phyloP scores from a whole-genome alignment of 2,888 invertebrate species.

The Trissonchulus latispiculum region DNA sequence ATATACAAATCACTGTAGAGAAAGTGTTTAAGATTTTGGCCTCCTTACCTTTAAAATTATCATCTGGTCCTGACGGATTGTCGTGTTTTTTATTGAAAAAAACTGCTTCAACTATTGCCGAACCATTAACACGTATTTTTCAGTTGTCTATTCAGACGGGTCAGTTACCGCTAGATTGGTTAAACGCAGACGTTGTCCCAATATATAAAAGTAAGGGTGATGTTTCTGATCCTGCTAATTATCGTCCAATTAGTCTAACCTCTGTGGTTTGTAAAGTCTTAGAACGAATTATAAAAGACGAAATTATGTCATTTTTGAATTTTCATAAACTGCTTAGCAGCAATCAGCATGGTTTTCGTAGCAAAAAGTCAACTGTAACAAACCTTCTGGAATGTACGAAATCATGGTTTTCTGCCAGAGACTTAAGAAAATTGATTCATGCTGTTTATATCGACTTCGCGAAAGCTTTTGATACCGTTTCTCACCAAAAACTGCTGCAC shows the following conservation, averaged over 20 bases:
- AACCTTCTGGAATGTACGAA: not conserved
- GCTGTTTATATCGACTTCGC: not conserved
- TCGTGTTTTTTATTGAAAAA: slow-evolving; percentile 1
- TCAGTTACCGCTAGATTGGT: not conserved
- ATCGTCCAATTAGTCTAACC: slow-evolving; percentile 6
- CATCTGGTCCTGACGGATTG: slow-evolving; percentile 7
- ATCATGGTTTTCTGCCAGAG: not conserved
- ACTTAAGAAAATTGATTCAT: not conserved
- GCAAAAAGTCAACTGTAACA: not conserved
- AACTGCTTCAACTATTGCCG: not conserved
- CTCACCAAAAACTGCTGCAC: not conserved
- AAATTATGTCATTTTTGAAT: slow-evolving; percentile 7
- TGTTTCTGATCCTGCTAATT: not conserved
- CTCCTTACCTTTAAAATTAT: not conserved
- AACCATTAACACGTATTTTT: not conserved
- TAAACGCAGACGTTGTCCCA: not conserved
- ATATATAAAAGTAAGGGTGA: slow-evolving; percentile 3
- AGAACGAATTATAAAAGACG: slow-evolving; percentile 10
- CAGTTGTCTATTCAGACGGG: not conserved
- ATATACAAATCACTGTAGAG: not conserved
- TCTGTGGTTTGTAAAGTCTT: not conserved
- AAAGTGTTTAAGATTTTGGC: not conserved
- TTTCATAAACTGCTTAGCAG: not conserved
- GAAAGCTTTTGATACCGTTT: slow-evolving; percentile 7
- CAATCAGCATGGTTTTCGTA: not conserved